These are phyloP conservation scores for Lottia scabra DNA, from an alignment of 2,888 invertebrate genomes.

Conservation along the genomic window DNA sequence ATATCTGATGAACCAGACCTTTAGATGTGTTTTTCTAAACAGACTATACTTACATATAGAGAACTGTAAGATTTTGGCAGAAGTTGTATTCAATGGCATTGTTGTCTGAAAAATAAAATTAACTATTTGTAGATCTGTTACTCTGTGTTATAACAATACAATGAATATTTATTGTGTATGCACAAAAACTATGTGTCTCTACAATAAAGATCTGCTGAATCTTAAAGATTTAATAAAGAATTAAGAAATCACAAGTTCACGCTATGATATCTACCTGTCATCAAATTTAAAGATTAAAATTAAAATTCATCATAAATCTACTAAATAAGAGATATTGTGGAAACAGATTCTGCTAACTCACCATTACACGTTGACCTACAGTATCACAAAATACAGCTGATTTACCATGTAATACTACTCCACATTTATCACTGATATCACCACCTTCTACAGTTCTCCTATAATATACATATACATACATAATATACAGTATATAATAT, in stretches of 20 bases:
- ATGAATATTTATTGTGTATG: too few relatives aligned
- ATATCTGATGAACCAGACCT: neutral
- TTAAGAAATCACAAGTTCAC: too few relatives aligned
- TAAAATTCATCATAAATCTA: neutral
- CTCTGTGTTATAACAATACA: too few relatives aligned
- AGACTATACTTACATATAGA: constrained; percentile 56
- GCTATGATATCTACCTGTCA: neutral
- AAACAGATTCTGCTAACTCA: constrained; percentile 19
- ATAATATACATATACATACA: constrained; percentile 8
- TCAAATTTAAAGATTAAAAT: neutral
- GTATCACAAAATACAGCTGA: constrained; percentile 62
- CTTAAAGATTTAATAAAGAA: too few relatives aligned
- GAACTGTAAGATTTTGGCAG: constrained; percentile 67
- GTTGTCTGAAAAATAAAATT: constrained; percentile 51
- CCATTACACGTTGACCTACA: constrained; percentile 52
- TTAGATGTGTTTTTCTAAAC: too few relatives aligned
- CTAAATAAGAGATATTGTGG: neutral
- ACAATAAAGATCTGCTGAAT: too few relatives aligned
- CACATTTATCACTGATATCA: constrained; percentile 58
- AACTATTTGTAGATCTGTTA: too few relatives aligned
- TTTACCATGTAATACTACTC: constrained; percentile 62
- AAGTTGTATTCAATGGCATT: constrained; percentile 64
- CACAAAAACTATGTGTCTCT: too few relatives aligned
- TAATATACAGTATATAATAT: too few relatives aligned
- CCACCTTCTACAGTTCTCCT: constrained; percentile 52